Evolutionary conservation across 2,797 vertebrate species (phyloP).

Genomic region (Galaxias olidus): DNA sequence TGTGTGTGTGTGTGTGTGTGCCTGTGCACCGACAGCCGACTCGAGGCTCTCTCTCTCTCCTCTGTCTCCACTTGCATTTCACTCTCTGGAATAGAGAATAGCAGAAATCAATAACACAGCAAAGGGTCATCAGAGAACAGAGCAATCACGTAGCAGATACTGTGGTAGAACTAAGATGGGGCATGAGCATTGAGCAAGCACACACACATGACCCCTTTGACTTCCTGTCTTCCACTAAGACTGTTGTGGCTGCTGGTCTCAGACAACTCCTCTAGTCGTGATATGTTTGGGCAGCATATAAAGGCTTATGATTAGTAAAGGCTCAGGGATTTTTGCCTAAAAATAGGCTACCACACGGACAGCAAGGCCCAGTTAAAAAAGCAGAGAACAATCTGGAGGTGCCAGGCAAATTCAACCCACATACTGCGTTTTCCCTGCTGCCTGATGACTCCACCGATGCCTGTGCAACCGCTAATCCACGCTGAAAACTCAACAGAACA

Average conservation of each 20-base stretch:
- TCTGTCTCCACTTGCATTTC: conserved; percentile 68
- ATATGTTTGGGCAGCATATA: conserved; percentile 56
- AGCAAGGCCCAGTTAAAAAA: conserved; percentile 54
- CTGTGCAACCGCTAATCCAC: conserved; percentile 47
- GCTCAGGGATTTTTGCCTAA: conserved; percentile 61
- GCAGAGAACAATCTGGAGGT: conserved; percentile 45
- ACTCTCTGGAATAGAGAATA: conserved; percentile 58
- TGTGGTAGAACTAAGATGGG: conserved; percentile 43
- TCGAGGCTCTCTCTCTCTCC: conserved; percentile 35
- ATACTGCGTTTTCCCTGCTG: conserved; percentile 53
- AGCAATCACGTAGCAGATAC: background rate
- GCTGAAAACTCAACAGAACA: conserved; percentile 41
- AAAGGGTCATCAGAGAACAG: conserved; percentile 13
- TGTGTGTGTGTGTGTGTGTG: conserved; percentile 41
- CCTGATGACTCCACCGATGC: conserved; percentile 50
- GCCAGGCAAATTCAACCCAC: conserved; percentile 54
- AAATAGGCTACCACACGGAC: conserved; percentile 71
- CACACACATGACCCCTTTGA: conserved; percentile 40
- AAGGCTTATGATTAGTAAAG: conserved; percentile 69
- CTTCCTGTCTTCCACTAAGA: conserved; percentile 54
- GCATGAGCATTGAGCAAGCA: conserved; percentile 48
- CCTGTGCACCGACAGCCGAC: too few species aligned
- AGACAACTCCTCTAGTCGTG: conserved; percentile 52
- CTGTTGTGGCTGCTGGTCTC: conserved; percentile 51
- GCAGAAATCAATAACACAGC: conserved; percentile 62